Conservation (phyloP, 1,140 invertebrate species). For the Gryllus bimaculatus region DNA sequence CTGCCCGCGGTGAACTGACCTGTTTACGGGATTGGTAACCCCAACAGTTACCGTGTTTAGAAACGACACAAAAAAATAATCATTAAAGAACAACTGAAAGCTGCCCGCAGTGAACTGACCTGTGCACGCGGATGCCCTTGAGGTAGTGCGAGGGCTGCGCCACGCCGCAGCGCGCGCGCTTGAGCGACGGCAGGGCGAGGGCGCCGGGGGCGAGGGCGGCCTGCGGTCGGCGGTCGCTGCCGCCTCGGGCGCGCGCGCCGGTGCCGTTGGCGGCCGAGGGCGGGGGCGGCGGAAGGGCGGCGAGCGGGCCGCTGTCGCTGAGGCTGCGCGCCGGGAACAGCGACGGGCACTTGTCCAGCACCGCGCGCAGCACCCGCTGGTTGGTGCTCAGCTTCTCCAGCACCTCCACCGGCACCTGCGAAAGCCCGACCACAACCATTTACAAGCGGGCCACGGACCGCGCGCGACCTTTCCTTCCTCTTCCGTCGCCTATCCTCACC, state of each 20-base stretch:
- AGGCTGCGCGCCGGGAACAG: conserved; percentile 50
- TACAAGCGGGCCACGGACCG: too few relatives aligned
- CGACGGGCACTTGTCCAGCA: conserved; percentile 62
- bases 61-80: too few relatives aligned
- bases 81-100: too few relatives aligned
- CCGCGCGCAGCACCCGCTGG: conserved; percentile 55
- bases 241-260: conserved; percentile 41
- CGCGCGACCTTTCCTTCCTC: too few relatives aligned
- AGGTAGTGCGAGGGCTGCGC: conserved; percentile 45
- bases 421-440: conserved; percentile 17
- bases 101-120: conserved; percentile 22
- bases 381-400: conserved; percentile 53
- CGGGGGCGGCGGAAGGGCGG: conserved; percentile 35
- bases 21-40: too few relatives aligned
- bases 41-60: too few relatives aligned
- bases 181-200: not conserved
- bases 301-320: conserved; percentile 46
- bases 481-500: too few relatives aligned
- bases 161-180: not conserved
- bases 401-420: conserved; percentile 52
- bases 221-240: not conserved
- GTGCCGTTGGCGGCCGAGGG: conserved; percentile 27
- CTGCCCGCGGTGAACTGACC: too few relatives aligned
- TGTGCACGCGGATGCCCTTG: conserved; percentile 60
- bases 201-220: not conserved